phyloP scores from a whole-genome alignment of 2,888 invertebrate species.

The Achlya flavicornis region DNA sequence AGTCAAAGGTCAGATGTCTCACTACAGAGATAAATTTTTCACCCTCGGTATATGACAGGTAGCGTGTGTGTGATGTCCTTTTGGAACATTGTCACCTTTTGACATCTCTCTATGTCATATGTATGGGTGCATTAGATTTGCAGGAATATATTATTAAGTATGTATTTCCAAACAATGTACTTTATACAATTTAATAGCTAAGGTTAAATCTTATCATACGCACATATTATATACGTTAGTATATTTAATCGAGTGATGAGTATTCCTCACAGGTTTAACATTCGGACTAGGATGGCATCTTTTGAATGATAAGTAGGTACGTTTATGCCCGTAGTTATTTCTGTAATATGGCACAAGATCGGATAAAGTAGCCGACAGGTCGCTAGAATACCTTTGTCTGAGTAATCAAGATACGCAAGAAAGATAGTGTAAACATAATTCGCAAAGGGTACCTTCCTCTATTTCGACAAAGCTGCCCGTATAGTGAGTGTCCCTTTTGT shows the following conservation, averaged over 20 bases:
- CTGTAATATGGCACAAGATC: conserved; percentile 5
- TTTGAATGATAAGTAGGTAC: conserved; percentile 4
- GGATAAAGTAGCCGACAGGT: not conserved
- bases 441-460: not conserved
- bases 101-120: too few relatives aligned
- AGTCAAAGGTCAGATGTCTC: too few relatives aligned
- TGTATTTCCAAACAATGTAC: too few relatives aligned
- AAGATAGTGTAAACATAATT: not conserved
- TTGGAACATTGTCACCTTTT: too few relatives aligned
- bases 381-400: not conserved
- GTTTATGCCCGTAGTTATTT: not conserved
- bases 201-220: too few relatives aligned
- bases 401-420: not conserved
- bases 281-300: not conserved
- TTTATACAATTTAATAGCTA: too few relatives aligned
- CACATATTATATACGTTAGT: not conserved
- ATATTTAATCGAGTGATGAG: not conserved
- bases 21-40: too few relatives aligned
- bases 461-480: not conserved
- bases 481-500: too few relatives aligned
- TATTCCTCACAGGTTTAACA: not conserved
- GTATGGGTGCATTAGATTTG: too few relatives aligned
- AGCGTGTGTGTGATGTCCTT: too few relatives aligned
- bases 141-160: too few relatives aligned
- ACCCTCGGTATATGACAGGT: too few relatives aligned